phyloP scores from a whole-genome alignment of 2,888 invertebrate species.

The Drosophila sordidula region DNA sequence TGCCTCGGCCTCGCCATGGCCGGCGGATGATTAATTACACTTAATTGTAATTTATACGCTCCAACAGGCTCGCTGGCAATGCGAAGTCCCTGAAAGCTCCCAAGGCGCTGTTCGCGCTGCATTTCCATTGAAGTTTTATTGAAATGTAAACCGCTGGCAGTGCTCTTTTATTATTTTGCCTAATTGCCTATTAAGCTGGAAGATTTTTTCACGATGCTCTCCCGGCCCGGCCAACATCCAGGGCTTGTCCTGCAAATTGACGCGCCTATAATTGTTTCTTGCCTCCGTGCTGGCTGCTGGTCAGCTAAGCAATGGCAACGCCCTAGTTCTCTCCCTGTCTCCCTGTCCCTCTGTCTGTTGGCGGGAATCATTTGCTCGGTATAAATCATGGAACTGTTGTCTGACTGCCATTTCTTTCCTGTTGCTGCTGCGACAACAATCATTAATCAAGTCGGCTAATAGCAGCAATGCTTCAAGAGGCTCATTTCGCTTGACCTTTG shows the following conservation, averaged over 20 bases:
- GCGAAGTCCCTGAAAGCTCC: conserved; percentile 14
- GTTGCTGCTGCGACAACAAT: conserved; percentile 38
- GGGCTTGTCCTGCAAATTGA: conserved; percentile 25
- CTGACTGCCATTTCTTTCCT: conserved; percentile 50
- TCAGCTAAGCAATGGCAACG: conserved; percentile 41
- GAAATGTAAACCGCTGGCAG: conserved; percentile 53
- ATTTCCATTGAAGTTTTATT: conserved; percentile 52
- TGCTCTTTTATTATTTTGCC: conserved; percentile 32
- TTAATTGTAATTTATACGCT: conserved; percentile 76
- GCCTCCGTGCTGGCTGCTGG: conserved; percentile 59
- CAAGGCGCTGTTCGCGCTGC: conserved; percentile 9
- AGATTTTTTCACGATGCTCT: conserved; percentile 44
- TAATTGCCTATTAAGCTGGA: conserved; percentile 68
- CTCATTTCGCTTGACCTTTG: conserved; percentile 45
- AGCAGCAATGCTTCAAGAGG: conserved; percentile 38
- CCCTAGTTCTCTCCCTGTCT: not conserved
- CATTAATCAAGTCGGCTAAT: conserved; percentile 64
- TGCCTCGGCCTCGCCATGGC: not conserved
- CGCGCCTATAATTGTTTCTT: conserved; percentile 12
- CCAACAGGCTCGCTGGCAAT: conserved; percentile 32
- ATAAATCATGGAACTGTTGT: conserved; percentile 65
- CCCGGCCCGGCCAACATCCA: conserved; percentile 1
- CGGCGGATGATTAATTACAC: conserved; percentile 73
- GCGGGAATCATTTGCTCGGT: conserved; percentile 33
- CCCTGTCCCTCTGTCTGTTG: conserved; percentile 1